Base-by-base conservation (phyloP, 2,113 vertebrate species). In the Carettochelys insculpta region DNA sequence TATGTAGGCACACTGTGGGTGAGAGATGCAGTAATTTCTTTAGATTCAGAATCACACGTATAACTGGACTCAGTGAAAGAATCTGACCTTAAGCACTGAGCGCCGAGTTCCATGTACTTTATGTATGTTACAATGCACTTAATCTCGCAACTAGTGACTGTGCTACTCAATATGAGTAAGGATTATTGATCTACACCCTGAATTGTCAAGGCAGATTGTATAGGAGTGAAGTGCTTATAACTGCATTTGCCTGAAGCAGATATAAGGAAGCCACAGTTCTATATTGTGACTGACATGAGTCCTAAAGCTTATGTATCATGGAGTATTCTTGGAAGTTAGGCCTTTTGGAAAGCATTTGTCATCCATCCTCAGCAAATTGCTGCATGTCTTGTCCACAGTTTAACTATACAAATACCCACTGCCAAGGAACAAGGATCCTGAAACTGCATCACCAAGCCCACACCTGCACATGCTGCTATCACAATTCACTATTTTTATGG, bases 401-500 rank as follows among this genome's bases (percentile, higher is more conserved):
- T 53, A 79, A 82, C 75, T 87, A 89, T 87, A 85, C 3, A 50
- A 90, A 76, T 38, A 68, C 0, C 0, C 31, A 31, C 73, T 90
- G 75, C 58, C 82, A 95, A 91, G 80, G 90, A 95, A 93, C 5
- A 91, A 83, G 82, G 3, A 0, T 48, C 91, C 86, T 50, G 86
- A 87, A 85, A 80, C 84, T 90, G 84, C 80, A 87, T 51, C 9
- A 1, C 84, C 90, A 94, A 95, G 93, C 2, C 6, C 88, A 95
- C 92, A 88, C 93, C 90, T 95, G 77, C 81, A 90, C 22, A 38
- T 88, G 88, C 34, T 77, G 86, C 87, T 91, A 90, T 89, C 91
- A 93, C 90, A 94, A 95, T 95, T 96, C 95, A 93, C 92, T 95
- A n/a, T 96, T 56, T 96, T 95, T 94, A 96, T 95, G 96, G 94